Conservation (phyloP, 2,797 vertebrate genomes). For the Picus viridis region DNA sequence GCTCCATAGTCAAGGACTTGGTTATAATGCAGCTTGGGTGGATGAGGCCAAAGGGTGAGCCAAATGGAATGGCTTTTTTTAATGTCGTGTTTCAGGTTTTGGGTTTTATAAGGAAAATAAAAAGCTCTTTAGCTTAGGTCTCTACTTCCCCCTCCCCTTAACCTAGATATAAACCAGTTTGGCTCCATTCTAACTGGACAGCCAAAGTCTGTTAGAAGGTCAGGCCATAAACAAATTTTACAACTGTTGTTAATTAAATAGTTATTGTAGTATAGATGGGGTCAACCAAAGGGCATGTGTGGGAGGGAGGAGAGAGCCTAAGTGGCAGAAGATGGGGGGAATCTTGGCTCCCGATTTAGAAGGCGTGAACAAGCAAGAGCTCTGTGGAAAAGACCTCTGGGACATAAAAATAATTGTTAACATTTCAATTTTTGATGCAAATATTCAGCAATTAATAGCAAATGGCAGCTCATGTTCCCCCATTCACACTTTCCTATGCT, state of each 20-base stretch:
- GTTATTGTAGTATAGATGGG: too few relatives aligned
- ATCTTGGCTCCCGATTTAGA: slow-evolving; percentile 40
- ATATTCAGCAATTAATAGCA: slow-evolving; percentile 33
- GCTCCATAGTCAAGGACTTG: background rate
- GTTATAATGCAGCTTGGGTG: background rate
- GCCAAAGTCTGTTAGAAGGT: slow-evolving; percentile 65
- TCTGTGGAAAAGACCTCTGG: slow-evolving; percentile 38
- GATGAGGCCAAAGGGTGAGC: background rate
- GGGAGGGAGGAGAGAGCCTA: background rate
- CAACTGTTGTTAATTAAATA: background rate
- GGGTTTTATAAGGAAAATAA: background rate
- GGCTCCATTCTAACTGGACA: slow-evolving; percentile 52
- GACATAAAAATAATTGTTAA: slow-evolving; percentile 38
- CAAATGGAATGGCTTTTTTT: background rate
- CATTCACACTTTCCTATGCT: background rate
- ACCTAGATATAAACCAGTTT: slow-evolving; percentile 36
- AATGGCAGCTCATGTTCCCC: background rate
- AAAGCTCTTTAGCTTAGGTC: background rate
- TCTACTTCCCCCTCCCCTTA: slow-evolving; percentile 45
- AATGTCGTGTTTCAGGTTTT: background rate
- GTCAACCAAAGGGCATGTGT: too few relatives aligned
- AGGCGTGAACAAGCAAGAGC: slow-evolving; percentile 57
- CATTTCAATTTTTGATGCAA: slow-evolving; percentile 16
- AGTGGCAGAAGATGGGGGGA: slow-evolving; percentile 49
- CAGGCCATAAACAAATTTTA: slow-evolving; percentile 73